phyloP scores from a whole-genome alignment of 2,113 vertebrate genomes.

The Perca fluviatilis region DNA sequence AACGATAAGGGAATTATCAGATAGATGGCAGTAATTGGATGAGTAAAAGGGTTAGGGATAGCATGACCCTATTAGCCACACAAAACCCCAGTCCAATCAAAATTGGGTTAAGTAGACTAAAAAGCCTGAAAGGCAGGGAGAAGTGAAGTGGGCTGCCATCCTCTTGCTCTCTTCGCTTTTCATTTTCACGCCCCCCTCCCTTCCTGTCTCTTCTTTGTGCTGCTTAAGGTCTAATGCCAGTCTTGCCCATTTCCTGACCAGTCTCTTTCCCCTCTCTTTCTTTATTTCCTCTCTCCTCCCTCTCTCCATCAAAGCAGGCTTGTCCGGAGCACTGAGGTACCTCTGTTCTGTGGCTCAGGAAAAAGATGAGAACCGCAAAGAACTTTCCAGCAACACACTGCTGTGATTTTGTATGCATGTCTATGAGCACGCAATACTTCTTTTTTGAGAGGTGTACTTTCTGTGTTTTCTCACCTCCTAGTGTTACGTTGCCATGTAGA shows the following conservation, averaged over 20 bases:
- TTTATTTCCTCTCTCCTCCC: constrained; percentile 74
- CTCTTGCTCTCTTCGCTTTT: constrained; percentile 32
- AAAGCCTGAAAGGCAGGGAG: constrained; percentile 45
- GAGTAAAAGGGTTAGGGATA: constrained; percentile 36
- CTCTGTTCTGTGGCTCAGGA: constrained; percentile 78
- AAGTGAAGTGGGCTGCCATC: constrained; percentile 18
- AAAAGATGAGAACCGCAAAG: constrained; percentile 72
- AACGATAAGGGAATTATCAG: constrained; percentile 50
- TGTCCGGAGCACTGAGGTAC: constrained; percentile 79
- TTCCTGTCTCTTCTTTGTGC: constrained; percentile 45
- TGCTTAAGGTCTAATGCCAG: constrained; percentile 37
- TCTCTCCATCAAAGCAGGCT: constrained; percentile 74
- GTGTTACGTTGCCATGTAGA: constrained; percentile 97
- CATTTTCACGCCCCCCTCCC: constrained; percentile 1
- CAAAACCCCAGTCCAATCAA: constrained; percentile 35
- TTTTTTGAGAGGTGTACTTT: constrained; percentile 23
- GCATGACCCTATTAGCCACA: constrained; percentile 31
- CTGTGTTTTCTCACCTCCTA: constrained; percentile 91
- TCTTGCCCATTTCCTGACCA: constrained; percentile 65
- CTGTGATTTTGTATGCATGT: constrained; percentile 57
- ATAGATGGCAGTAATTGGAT: constrained; percentile 39
- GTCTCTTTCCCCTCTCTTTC: constrained; percentile 67
- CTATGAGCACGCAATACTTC: constrained; percentile 14
- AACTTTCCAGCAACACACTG: constrained; percentile 72
- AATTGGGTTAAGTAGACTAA: constrained; percentile 42